Conservation (phyloP, 2,797 vertebrate species). For the Enteromius mattozi region DNA sequence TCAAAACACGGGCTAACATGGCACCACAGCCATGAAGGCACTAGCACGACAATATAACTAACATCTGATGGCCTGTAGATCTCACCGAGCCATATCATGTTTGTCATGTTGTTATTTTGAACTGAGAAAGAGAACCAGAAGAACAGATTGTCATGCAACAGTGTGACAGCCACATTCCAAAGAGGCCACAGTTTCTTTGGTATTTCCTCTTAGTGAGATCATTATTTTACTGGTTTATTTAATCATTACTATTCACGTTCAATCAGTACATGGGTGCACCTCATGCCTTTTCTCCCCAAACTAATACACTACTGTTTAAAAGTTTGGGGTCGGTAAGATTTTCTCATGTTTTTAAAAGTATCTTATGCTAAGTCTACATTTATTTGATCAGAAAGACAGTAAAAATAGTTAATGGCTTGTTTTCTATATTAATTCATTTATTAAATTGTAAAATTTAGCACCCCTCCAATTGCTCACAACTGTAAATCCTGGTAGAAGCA, state of each 20-base stretch:
- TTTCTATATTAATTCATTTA: neutral
- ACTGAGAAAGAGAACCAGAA: neutral
- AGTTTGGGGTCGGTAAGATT: neutral
- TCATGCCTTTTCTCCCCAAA: neutral
- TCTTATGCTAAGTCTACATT: neutral
- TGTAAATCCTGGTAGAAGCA: neutral
- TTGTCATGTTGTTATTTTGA: conserved; percentile 12
- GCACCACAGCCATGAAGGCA: neutral
- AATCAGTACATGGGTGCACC: neutral
- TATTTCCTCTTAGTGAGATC: neutral
- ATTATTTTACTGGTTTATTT: neutral
- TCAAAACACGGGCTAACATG: neutral
- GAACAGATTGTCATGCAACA: neutral
- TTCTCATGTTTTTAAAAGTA: neutral
- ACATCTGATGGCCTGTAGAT: neutral
- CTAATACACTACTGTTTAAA: neutral
- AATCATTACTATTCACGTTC: neutral
- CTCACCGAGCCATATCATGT: neutral
- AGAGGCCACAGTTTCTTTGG: neutral
- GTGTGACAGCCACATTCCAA: neutral
- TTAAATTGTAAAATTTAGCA: neutral
- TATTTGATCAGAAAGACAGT: neutral
- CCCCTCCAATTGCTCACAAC: neutral
- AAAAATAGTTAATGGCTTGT: neutral
- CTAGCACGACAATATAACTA: neutral